phyloP scores from a whole-genome alignment of 2,888 invertebrate species.

The Scaptomyza caliginosa region DNA sequence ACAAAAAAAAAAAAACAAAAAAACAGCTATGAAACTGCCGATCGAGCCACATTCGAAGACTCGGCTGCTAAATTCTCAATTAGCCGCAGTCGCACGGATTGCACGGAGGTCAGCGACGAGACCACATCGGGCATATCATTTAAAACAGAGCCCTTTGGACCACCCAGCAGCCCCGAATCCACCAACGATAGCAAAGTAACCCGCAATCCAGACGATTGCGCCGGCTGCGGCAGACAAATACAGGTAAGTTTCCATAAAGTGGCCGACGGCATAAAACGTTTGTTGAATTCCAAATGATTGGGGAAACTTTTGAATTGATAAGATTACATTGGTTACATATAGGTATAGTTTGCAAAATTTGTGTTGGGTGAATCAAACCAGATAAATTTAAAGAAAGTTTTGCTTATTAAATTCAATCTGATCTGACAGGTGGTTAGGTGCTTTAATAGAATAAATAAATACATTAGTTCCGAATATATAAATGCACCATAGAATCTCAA shows the following conservation, averaged over 20 bases:
- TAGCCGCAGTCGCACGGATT: slow-evolving; percentile 81
- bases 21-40: slow-evolving; percentile 83
- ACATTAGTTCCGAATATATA: too few relatives aligned
- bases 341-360: too few relatives aligned
- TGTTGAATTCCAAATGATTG: too few relatives aligned
- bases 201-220: slow-evolving; percentile 86
- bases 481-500: too few relatives aligned
- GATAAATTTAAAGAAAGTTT: not conserved
- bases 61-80: slow-evolving; percentile 82
- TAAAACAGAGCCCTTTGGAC: slow-evolving; percentile 84
- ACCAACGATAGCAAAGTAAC: slow-evolving; percentile 82
- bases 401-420: not conserved
- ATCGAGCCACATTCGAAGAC: slow-evolving; percentile 83
- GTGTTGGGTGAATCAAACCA: too few relatives aligned
- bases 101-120: slow-evolving; percentile 82
- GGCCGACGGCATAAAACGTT: slow-evolving; percentile 20
- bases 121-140: slow-evolving; percentile 83
- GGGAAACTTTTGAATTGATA: too few relatives aligned
- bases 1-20: too few relatives aligned
- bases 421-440: too few relatives aligned
- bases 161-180: slow-evolving; percentile 84
- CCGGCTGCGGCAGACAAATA: slow-evolving; percentile 94
- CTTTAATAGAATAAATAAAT: too few relatives aligned
- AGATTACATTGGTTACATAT: too few relatives aligned
- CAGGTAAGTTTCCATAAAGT: slow-evolving; percentile 82